A percentile compares a stretch with the other conserved stretches of the same genome.
Conservation (phyloP, 2,113 vertebrate species). For the Archocentrus centrarchus region DNA sequence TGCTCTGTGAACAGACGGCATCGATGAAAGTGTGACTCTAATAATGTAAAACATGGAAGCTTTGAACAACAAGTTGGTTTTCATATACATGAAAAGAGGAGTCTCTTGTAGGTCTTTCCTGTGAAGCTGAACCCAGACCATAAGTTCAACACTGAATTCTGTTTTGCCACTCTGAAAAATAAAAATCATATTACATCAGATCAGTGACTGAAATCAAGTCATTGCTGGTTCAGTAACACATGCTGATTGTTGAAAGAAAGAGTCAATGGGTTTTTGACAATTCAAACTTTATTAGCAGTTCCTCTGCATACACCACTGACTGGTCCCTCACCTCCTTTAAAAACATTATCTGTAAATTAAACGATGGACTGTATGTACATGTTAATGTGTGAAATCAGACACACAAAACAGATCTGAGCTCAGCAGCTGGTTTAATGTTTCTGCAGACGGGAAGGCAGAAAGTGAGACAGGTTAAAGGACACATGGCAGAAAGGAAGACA, state of each 20-base stretch:
- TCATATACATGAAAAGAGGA: neutral
- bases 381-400: conserved; percentile 28
- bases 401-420: conserved; percentile 35
- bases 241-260: conserved; percentile 6
- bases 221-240: neutral
- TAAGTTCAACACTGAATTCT: neutral
- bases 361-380: conserved; percentile 45
- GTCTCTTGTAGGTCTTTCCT: neutral
- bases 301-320: conserved; percentile 37
- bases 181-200: neutral
- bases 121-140: too few relatives aligned
- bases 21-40: too few relatives aligned
- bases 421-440: conserved; percentile 45
- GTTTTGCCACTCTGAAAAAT: neutral
- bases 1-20: too few relatives aligned
- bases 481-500: neutral
- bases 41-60: too few relatives aligned
- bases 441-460: conserved; percentile 10
- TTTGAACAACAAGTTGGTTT: neutral
- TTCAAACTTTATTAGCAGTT: conserved; percentile 68
- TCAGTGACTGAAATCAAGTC: neutral
- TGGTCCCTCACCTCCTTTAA: conserved; percentile 3
- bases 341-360: conserved; percentile 46
- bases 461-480: conserved; percentile 10
- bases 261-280: conserved; percentile 28